Base-by-base conservation (phyloP, 2,888 invertebrate genomes). In the Mythimna ferrago region DNA sequence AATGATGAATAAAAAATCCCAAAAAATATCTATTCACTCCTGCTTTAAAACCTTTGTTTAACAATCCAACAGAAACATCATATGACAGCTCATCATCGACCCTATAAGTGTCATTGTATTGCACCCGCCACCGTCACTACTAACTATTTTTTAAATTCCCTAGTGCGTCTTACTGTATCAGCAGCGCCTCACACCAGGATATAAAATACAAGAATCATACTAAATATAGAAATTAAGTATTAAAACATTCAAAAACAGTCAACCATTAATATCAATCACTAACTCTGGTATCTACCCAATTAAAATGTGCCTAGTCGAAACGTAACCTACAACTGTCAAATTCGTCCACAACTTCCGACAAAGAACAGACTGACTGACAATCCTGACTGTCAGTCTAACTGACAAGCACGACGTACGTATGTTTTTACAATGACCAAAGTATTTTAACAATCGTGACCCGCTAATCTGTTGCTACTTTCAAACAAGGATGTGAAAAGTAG, bases 291-390 rank as follows among this genome's bases (percentile, higher is more conserved):
- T 26, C 26, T 26, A 41, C n/a, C 74, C 51, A 78, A 66, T 78
- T 66, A 79, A 2, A 71, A 38, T 11, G 16, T 56, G 48, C 35
- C 10, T 54, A 63, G 66, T 58, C 53, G 62, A 73, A 77, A 78
- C 70, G 69, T 63, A 66, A 56, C 70, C 73, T 62, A 66, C 9
- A 62, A 51, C 67, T 56, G 19, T 71, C 65, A 61, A 67, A 69
- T 14, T 44, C 9, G 10, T 58, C 2, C 11, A 67, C 26, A 11
- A 51, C 54, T 78, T 78, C 82, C 80, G 74, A 71, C 71, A 78
- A 63, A 48, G 19, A 58, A 44, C 67, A 60, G 65, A 68, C 41
- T 57, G 11, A 68, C 64, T 70, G 66, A 65, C 78, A 69, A n/a
- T 14, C 19, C 38, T n/a, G 61, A 19, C 64, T 73, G 54, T 66